These are phyloP conservation scores for Autographa pulchrina DNA, from an alignment of 2,888 invertebrate genomes.

Conservation along the genomic window DNA sequence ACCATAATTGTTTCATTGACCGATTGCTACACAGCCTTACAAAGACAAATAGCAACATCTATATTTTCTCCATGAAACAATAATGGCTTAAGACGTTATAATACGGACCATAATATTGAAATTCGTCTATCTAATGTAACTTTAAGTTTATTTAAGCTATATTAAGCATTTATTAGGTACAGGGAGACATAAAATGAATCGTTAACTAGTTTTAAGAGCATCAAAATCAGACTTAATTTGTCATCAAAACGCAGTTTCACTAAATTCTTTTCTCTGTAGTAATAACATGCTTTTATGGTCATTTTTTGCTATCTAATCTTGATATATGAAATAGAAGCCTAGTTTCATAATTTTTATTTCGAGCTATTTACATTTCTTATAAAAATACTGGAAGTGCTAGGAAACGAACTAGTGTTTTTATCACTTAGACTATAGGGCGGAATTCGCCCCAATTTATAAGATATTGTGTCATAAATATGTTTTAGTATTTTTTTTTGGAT, in stretches of 20 bases:
- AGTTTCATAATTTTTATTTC: constrained; percentile 12
- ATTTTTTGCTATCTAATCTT: constrained; percentile 15
- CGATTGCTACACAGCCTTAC: no score
- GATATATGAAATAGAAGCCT: constrained; percentile 12
- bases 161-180: background rate
- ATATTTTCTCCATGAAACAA: background rate
- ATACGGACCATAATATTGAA: background rate
- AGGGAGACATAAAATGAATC: background rate
- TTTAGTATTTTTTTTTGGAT: constrained; percentile 21
- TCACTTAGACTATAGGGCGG: constrained; percentile 42
- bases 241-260: background rate
- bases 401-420: constrained; percentile 34
- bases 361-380: constrained; percentile 40
- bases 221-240: background rate
- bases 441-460: constrained; percentile 18
- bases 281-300: background rate
- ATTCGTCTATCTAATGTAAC: constrained; percentile 1
- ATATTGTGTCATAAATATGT: constrained; percentile 34
- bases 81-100: background rate
- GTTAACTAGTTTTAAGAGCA: background rate
- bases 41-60: background rate
- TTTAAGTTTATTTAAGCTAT: background rate
- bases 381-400: constrained; percentile 40
- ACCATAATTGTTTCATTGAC: background rate
- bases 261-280: background rate